phyloP scores from a whole-genome alignment of 2,113 vertebrate species.

The Melanerpes formicivorus region DNA sequence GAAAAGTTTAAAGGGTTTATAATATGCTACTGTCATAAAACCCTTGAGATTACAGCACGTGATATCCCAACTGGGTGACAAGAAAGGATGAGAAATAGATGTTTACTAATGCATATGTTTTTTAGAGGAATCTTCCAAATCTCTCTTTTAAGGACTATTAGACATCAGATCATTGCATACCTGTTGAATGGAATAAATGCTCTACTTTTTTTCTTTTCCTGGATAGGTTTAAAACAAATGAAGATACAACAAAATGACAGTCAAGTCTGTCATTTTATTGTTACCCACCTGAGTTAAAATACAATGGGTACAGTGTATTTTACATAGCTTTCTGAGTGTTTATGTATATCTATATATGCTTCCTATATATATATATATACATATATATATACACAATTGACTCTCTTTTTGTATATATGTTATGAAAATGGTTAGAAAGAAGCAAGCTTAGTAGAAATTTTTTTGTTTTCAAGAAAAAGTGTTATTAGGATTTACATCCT shows the following conservation, averaged over 20 bases:
- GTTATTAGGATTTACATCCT: conserved; percentile 35
- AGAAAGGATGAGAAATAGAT: background rate
- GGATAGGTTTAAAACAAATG: conserved; percentile 79
- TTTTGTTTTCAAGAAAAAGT: background rate
- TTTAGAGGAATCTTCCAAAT: background rate
- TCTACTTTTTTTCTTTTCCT: conserved; percentile 75
- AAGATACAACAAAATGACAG: conserved; percentile 79
- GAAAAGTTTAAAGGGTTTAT: background rate
- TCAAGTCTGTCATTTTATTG: conserved; percentile 73
- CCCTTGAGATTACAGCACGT: background rate
- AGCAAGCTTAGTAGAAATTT: conserved; percentile 57
- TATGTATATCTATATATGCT: conserved; percentile 76
- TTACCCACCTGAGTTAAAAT: conserved; percentile 79
- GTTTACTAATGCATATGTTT: background rate
- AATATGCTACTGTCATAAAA: background rate
- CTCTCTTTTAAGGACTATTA: background rate
- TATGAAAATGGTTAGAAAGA: conserved; percentile 54
- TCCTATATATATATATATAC: conserved; percentile 71
- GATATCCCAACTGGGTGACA: background rate
- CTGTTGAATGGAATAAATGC: conserved; percentile 70
- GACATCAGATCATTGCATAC: conserved; percentile 3
- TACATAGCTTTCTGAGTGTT: conserved; percentile 71
- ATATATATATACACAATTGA: conserved; percentile 73
- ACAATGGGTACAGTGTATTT: conserved; percentile 78
- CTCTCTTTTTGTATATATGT: conserved; percentile 64